phyloP scores from a whole-genome alignment of 2,888 invertebrate genomes.

The Mythimna impura region DNA sequence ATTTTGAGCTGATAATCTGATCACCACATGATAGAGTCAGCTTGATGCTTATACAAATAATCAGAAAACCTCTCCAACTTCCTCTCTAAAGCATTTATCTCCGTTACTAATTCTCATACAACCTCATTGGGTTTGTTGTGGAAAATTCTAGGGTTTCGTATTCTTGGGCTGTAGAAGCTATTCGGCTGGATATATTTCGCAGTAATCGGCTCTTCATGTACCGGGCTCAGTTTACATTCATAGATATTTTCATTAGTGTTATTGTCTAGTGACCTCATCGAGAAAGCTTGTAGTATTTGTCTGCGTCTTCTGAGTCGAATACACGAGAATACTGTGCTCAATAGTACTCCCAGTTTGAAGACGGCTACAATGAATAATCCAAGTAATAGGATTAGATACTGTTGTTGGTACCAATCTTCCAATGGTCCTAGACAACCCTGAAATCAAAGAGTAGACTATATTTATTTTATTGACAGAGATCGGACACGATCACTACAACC shows the following conservation, averaged over 20 bases:
- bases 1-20: slow-evolving; percentile 27
- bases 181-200: slow-evolving; percentile 88
- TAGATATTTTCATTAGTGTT: slow-evolving; percentile 85
- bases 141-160: slow-evolving; percentile 86
- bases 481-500: neutral
- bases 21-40: slow-evolving; percentile 92
- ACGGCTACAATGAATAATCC: slow-evolving; percentile 92
- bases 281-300: slow-evolving; percentile 84
- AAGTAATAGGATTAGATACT: slow-evolving; percentile 92
- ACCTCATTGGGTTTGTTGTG: slow-evolving; percentile 87
- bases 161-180: slow-evolving; percentile 87
- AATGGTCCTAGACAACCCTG: slow-evolving; percentile 93
- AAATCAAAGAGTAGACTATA: slow-evolving; percentile 59
- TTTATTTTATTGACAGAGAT: neutral
- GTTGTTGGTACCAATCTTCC: slow-evolving; percentile 94
- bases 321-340: slow-evolving; percentile 93
- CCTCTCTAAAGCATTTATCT: slow-evolving; percentile 89
- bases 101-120: slow-evolving; percentile 90
- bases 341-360: slow-evolving; percentile 93
- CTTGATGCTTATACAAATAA: slow-evolving; percentile 88
- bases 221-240: slow-evolving; percentile 74
- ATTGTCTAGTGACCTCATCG: slow-evolving; percentile 81
- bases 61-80: slow-evolving; percentile 88
- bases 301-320: slow-evolving; percentile 90
- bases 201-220: slow-evolving; percentile 83